Conservation (phyloP, 2,888 invertebrate species). For the Pimpla rufipes region DNA sequence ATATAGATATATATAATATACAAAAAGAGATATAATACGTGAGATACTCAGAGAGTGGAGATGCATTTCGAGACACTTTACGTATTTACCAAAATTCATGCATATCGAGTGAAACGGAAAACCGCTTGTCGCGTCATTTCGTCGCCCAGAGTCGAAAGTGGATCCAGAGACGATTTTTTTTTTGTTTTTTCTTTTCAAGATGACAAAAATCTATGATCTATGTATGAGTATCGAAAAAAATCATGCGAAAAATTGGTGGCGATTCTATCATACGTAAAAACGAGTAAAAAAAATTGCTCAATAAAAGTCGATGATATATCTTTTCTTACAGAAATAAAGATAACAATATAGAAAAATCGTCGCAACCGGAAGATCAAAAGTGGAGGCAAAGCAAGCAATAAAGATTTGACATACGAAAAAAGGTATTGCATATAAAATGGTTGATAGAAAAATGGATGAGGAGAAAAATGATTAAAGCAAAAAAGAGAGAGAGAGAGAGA, state of each 20-base stretch:
- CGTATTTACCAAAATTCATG: conserved; percentile 48
- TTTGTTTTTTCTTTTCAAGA: not conserved
- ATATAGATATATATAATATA: not conserved
- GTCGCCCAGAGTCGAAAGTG: conserved; percentile 16
- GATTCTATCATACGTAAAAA: conserved; percentile 47
- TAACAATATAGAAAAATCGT: conserved; percentile 24
- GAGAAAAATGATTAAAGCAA: conserved; percentile 55
- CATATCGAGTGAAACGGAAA: conserved; percentile 51
- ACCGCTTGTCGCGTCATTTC: not conserved
- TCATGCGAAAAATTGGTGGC: conserved; percentile 57
- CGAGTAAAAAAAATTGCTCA: conserved; percentile 7
- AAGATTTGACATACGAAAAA: conserved; percentile 26
- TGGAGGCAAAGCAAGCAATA: conserved; percentile 53
- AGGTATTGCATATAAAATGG: not conserved
- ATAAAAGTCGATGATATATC: conserved; percentile 7
- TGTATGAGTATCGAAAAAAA: conserved; percentile 52
- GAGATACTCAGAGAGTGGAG: conserved; percentile 40
- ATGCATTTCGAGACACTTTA: conserved; percentile 34
- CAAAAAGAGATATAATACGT: conserved; percentile 23
- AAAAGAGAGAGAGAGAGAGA: conserved; percentile 64
- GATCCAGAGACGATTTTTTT: not conserved
- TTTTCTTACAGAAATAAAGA: not conserved
- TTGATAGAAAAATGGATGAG: conserved; percentile 40
- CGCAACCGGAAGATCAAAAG: conserved; percentile 39
- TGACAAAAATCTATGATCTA: conserved; percentile 27